phyloP scores from a whole-genome alignment of 2,113 vertebrate species.

The Dipodomys merriami region DNA sequence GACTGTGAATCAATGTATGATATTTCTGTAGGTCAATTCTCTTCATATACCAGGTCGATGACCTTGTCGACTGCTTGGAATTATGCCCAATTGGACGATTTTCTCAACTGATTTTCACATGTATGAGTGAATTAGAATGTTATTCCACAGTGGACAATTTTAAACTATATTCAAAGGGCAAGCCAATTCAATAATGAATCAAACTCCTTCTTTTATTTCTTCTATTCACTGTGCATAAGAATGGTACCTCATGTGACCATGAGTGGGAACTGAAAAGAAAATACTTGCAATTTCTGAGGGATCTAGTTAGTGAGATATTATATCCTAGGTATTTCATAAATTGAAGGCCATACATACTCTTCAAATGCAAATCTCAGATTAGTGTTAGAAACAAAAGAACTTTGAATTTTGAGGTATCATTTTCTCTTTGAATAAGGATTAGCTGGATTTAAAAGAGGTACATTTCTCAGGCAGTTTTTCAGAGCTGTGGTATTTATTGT shows the following conservation, averaged over 20 bases:
- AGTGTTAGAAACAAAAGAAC: not conserved
- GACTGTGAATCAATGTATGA: not conserved
- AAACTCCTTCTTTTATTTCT: not conserved
- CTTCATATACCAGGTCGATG: not conserved
- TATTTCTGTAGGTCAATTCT: not conserved
- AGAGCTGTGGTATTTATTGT: not conserved
- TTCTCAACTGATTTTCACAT: not conserved
- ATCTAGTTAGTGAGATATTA: not conserved
- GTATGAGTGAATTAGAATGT: not conserved
- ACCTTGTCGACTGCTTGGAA: not conserved
- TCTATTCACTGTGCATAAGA: not conserved
- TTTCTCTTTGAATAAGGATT: not conserved
- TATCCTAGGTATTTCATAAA: not conserved
- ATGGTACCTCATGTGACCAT: not conserved
- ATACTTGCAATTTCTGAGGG: not conserved
- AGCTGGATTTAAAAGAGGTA: not conserved
- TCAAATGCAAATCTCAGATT: not conserved
- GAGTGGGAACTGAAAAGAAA: not conserved
- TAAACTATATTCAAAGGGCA: not conserved
- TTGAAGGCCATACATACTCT: not conserved
- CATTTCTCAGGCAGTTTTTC: not conserved
- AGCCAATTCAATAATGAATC: not conserved
- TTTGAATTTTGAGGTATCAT: not conserved
- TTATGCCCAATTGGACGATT: not conserved
- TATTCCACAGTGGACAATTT: not conserved